These are phyloP conservation scores for Aleiodes testaceus DNA, from an alignment of 2,888 invertebrate species.

Conservation along the genomic window DNA sequence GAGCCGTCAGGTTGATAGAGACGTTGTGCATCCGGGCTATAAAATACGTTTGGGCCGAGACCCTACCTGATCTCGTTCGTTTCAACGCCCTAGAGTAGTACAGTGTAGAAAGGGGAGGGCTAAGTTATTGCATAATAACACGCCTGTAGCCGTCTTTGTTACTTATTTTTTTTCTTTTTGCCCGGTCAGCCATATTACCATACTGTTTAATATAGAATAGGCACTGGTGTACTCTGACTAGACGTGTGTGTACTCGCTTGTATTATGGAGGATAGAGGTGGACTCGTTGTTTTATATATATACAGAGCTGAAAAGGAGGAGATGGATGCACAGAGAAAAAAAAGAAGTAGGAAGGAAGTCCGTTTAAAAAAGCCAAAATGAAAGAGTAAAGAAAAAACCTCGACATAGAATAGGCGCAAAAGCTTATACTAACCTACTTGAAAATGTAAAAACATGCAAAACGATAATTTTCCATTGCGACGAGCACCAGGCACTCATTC, in stretches of 20 bases:
- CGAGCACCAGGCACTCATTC: background rate
- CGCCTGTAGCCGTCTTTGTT: slow-evolving; percentile 61
- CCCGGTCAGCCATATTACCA: slow-evolving; percentile 62
- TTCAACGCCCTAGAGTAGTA: slow-evolving; percentile 50
- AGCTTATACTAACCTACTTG: slow-evolving; percentile 51
- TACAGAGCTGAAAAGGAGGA: background rate
- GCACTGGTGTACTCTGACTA: slow-evolving; percentile 17
- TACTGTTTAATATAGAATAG: slow-evolving; percentile 70
- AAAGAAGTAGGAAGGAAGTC: slow-evolving; percentile 39
- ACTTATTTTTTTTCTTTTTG: slow-evolving; percentile 45
- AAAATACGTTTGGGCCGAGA: slow-evolving; percentile 64
- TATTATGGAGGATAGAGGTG: slow-evolving; percentile 32
- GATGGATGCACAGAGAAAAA: slow-evolving; percentile 24
- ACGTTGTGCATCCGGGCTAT: slow-evolving; percentile 63
- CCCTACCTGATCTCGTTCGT: slow-evolving; percentile 45
- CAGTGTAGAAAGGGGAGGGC: slow-evolving; percentile 6
- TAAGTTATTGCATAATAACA: slow-evolving; percentile 70
- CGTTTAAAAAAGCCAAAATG: slow-evolving; percentile 51
- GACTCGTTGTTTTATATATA: no score
- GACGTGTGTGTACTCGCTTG: slow-evolving; percentile 16
- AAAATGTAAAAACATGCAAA: slow-evolving; percentile 54
- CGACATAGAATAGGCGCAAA: slow-evolving; percentile 15
- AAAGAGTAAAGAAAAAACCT: background rate
- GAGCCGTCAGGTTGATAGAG: slow-evolving; percentile 62
- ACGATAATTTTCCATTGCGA: slow-evolving; percentile 1